These are phyloP conservation scores for Caenorhabditis remanei DNA, from an alignment of 1,140 invertebrate species.

Conservation along the genomic window DNA sequence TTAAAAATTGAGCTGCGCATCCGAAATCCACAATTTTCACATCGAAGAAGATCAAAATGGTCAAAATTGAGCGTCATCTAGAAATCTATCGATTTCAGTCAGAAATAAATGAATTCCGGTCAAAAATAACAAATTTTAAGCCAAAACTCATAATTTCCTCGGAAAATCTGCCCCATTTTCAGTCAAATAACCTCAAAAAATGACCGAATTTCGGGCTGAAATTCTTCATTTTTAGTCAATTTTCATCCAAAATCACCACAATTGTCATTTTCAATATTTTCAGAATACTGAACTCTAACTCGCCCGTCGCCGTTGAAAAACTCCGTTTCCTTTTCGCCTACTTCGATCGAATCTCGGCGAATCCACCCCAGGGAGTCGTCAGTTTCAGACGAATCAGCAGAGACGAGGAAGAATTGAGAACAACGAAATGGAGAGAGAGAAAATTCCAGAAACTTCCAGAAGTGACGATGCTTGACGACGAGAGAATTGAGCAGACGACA, in stretches of 20 bases:
- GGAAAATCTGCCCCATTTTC: no score
- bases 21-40: no score
- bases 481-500: conserved; percentile 63
- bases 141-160: no score
- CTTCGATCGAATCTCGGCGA: not conserved
- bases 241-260: not conserved
- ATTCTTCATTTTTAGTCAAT: no score
- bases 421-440: not conserved
- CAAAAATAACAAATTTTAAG: not conserved
- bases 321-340: not conserved
- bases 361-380: not conserved
- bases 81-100: no score
- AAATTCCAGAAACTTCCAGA: not conserved
- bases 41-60: no score
- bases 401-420: not conserved
- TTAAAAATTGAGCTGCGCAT: no score
- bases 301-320: not conserved
- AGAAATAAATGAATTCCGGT: no score
- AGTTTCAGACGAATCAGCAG: not conserved
- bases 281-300: not conserved
- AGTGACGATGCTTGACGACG: not conserved
- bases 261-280: no score
- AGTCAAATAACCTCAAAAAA: no score
- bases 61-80: no score
- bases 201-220: no score